Evolutionary conservation across 1,140 invertebrate genomes (phyloP).

Genomic region (Eueides isabella): DNA sequence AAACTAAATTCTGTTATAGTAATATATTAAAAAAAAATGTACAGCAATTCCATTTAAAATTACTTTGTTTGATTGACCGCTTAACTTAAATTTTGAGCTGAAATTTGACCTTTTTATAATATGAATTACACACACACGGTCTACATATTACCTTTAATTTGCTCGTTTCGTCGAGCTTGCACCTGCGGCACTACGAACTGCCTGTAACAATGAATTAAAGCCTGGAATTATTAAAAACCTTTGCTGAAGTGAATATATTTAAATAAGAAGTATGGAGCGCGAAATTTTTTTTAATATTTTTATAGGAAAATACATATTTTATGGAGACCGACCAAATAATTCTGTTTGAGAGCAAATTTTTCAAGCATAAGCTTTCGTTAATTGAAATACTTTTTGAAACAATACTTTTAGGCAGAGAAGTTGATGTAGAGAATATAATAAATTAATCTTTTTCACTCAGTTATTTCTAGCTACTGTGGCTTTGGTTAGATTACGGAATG

Average conservation of each 20-base stretch:
- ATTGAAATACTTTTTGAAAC: too few species aligned
- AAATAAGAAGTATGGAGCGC: slow-evolving; percentile 26
- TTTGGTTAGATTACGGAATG: too few species aligned
- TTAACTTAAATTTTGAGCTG: slow-evolving; percentile 20
- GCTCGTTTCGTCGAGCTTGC: slow-evolving; percentile 40
- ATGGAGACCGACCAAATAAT: neutral
- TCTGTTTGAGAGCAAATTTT: too few species aligned
- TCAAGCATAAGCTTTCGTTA: too few species aligned
- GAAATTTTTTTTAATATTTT: slow-evolving; percentile 16
- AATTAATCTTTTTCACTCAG: too few species aligned
- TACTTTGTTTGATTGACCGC: slow-evolving; percentile 11
- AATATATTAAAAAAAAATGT: neutral
- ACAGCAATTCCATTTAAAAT: neutral
- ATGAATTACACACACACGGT: slow-evolving; percentile 33
- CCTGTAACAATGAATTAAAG: slow-evolving; percentile 40
- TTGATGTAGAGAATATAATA: too few species aligned
- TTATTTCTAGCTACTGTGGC: too few species aligned
- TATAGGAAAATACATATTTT: neutral
- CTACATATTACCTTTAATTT: slow-evolving; percentile 37
- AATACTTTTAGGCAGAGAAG: too few species aligned
- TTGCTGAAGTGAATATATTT: slow-evolving; percentile 38
- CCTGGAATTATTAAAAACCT: slow-evolving; percentile 40
- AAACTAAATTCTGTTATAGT: too few species aligned
- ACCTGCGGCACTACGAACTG: slow-evolving; percentile 34
- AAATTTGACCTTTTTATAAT: slow-evolving; percentile 27